Conservation (phyloP, 2,888 invertebrate genomes). For the Tipula confusa region DNA sequence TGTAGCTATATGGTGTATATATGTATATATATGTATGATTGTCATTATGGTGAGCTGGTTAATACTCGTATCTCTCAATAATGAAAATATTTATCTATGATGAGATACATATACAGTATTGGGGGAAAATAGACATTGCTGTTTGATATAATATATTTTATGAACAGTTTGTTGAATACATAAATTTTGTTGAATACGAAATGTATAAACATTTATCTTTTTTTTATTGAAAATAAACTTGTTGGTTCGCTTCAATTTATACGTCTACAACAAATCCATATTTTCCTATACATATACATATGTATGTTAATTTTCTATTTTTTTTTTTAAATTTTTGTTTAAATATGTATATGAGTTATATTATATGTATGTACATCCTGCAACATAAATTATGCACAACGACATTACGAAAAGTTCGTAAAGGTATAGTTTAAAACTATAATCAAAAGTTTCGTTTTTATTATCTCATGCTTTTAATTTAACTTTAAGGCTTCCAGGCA, state of each 20-base stretch:
- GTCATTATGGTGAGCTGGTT: background rate
- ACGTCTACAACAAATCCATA: background rate
- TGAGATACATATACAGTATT: background rate
- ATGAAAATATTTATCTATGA: constrained; percentile 20
- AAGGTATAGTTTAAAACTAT: background rate
- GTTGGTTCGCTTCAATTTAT: background rate
- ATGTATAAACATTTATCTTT: background rate
- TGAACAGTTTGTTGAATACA: background rate
- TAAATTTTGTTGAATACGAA: background rate
- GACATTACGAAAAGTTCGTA: background rate
- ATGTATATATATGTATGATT: too few relatives aligned
- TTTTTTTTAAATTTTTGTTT: background rate
- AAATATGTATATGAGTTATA: background rate
- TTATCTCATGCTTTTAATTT: constrained; percentile 12
- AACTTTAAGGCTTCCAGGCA: background rate
- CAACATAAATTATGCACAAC: background rate
- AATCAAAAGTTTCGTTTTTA: background rate
- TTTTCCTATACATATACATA: background rate
- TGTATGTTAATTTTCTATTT: background rate
- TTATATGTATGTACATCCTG: background rate
- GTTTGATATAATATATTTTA: background rate
- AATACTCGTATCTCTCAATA: background rate
- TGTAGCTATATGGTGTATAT: too few relatives aligned
- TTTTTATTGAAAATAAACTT: background rate
- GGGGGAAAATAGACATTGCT: background rate